Percentiles rank a stretch among this genome's conserved stretches.
Evolutionary conservation across 2,113 vertebrate species (phyloP).

Genomic region (Arizona elegans): DNA sequence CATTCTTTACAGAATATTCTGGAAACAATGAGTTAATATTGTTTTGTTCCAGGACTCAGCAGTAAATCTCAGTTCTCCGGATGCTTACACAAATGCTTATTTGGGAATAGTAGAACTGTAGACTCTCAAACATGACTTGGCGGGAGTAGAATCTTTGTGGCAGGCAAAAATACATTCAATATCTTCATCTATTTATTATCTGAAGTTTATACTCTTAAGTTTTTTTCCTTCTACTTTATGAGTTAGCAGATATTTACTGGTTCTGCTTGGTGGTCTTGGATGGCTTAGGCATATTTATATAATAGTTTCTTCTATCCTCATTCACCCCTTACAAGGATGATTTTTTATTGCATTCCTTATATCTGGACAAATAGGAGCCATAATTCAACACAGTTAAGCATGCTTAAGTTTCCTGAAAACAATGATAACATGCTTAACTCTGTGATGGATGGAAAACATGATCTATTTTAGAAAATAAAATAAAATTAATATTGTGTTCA

Average conservation of each 20-base stretch:
- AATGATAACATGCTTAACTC: neutral
- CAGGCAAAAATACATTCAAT: neutral
- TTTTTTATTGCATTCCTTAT: neutral
- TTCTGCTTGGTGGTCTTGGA: neutral
- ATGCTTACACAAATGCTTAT: neutral
- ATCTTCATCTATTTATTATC: neutral
- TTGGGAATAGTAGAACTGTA: neutral
- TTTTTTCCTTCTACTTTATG: neutral
- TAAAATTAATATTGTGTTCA: neutral
- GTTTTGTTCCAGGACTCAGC: neutral
- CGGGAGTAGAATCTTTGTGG: neutral
- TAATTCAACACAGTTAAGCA: neutral
- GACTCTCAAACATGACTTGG: neutral
- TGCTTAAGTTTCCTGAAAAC: neutral
- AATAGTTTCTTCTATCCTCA: neutral
- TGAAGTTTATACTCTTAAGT: neutral
- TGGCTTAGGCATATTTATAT: neutral
- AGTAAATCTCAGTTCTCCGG: neutral
- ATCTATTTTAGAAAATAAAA: neutral
- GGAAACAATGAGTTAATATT: neutral
- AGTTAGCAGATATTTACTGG: neutral
- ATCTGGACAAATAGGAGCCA: neutral
- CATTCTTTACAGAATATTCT: neutral
- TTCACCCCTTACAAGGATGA: neutral
- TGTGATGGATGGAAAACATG: neutral